phyloP scores from a whole-genome alignment of 1,140 invertebrate species.

The Rhopalosiphum padi region DNA sequence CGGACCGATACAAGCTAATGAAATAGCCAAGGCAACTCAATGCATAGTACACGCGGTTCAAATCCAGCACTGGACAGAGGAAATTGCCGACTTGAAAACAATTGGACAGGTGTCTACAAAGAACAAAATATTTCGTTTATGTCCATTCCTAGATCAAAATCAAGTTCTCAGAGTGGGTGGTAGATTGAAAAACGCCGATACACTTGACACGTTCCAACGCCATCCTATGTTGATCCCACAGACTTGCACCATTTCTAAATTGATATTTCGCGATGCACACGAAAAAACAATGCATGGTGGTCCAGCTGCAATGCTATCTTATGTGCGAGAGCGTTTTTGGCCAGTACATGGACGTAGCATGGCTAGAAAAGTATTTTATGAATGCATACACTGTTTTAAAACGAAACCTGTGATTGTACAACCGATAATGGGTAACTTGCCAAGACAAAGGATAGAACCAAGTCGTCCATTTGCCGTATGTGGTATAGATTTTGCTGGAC shows the following conservation, averaged over 20 bases:
- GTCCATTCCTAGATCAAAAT: constrained; percentile 4
- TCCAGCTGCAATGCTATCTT: background rate
- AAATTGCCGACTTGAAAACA: background rate
- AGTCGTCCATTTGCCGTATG: background rate
- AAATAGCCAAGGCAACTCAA: background rate
- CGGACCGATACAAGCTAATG: background rate
- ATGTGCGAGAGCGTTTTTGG: constrained; percentile 6
- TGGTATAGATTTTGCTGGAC: constrained; percentile 43
- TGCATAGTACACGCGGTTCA: background rate
- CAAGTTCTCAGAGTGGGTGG: background rate
- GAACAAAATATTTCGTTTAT: constrained; percentile 24
- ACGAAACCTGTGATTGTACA: background rate
- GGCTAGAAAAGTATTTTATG: background rate
- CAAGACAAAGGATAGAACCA: constrained; percentile 38
- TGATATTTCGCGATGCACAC: background rate
- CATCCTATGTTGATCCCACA: background rate
- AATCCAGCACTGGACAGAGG: background rate
- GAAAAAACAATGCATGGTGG: background rate
- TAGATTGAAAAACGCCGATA: background rate
- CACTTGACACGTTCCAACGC: background rate
- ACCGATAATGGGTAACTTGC: constrained; percentile 38
- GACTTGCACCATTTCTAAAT: background rate
- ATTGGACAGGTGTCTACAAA: background rate
- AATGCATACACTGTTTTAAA: background rate
- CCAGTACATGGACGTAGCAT: background rate